Evolutionary conservation across 1,140 invertebrate species (phyloP).

Genomic region (Calephelis virginiensis): DNA sequence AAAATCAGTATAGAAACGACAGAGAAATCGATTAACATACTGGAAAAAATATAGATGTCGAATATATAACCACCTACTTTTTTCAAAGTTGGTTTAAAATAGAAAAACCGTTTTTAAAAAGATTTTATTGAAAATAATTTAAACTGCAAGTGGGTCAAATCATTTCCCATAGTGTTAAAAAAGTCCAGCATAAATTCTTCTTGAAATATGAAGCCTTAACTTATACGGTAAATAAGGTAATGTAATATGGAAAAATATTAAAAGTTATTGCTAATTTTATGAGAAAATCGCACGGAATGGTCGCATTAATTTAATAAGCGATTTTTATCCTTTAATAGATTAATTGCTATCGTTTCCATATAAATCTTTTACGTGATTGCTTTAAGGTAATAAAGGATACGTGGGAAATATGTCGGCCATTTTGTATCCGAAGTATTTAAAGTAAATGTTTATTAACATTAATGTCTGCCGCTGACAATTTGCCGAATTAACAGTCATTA

Average conservation of each 20-base stretch:
- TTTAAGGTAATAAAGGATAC: slow-evolving; percentile 4
- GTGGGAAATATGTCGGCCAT: not conserved
- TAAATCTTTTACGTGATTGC: slow-evolving; percentile 5
- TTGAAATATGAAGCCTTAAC: slow-evolving; percentile 1
- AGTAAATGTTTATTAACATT: too few relatives aligned
- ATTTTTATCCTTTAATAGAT: slow-evolving; percentile 17
- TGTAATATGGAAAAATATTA: slow-evolving; percentile 30
- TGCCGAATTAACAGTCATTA: too few relatives aligned
- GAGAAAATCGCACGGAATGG: slow-evolving; percentile 20
- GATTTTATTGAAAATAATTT: too few relatives aligned
- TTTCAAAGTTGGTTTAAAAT: too few relatives aligned
- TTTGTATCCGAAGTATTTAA: too few relatives aligned
- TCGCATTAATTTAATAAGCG: slow-evolving; percentile 18
- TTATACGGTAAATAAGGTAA: slow-evolving; percentile 26
- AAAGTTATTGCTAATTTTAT: slow-evolving; percentile 28
- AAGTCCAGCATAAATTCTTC: not conserved
- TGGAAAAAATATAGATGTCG: too few relatives aligned
- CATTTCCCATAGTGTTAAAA: slow-evolving; percentile 3
- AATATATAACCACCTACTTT: too few relatives aligned
- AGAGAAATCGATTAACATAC: too few relatives aligned
- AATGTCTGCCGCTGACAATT: too few relatives aligned
- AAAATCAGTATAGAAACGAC: too few relatives aligned
- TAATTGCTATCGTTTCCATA: slow-evolving; percentile 14
- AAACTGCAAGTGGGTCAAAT: not conserved
- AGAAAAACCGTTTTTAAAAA: too few relatives aligned